Evolutionary conservation across 2,113 vertebrate species (phyloP), one percentile per base, ranked within the genome.

Genomic region (pig (Sus scrofa)): DNA sequence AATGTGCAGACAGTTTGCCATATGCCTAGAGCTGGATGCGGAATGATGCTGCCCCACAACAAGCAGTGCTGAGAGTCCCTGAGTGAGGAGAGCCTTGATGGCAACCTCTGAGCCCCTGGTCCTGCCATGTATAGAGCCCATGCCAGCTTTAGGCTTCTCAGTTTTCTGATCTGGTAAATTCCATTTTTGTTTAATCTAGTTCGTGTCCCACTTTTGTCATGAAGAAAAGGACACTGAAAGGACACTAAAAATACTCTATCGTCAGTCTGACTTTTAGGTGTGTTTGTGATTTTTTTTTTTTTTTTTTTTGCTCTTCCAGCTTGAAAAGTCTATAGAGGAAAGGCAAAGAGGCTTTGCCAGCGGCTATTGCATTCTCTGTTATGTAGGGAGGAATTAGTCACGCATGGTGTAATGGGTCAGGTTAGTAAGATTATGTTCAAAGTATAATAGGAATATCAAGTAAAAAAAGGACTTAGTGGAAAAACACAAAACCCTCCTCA

Each of bases 141-240:
- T n/a, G 32, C 71, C 70, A 39, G 87, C 52, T 22, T 67, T 70
- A 6, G 32, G 18, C 19, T 67, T 78, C 30, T n/a, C 37, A n/a
- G 63, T 68, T 83, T 95, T 54, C n/a, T 54, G 63, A 93, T 87
- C 50, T n/a, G 58, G 85, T 56, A 73, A 62, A 85, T 68, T 78
- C 24, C 65, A n/a, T 27, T 78, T 93, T 84, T 93, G 82, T 82
- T 95, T 86, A 93, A 92, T 89, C 83, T 81, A 52, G 83, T 81
- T 85, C 56, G 13, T 75, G 26, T 56, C 60, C 78, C 30, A 18
- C 63, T 86, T 75, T 44, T 70, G 54, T 95, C 39, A 50, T 65
- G 77, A 60, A 37, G 81, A 77, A 83, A 83, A 83, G 74, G 70
- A 83, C 77, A 84, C 37, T 68, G 44, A 90, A 89, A 70, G 44